These are phyloP conservation scores for Podabrus alpinus DNA, from an alignment of 2,888 invertebrate genomes.

Conservation along the genomic window DNA sequence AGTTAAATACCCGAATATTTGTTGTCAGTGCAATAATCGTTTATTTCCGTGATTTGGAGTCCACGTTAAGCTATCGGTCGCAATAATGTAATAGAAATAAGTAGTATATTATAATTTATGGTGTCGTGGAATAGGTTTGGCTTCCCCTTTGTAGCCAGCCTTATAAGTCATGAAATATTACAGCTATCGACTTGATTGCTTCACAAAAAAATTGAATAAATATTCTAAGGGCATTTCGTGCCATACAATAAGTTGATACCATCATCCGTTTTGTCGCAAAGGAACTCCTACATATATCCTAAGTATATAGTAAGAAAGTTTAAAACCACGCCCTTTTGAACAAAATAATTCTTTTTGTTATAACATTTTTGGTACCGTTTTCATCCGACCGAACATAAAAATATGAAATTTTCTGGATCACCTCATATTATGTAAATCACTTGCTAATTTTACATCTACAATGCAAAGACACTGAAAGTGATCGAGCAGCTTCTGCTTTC, in stretches of 20 bases:
- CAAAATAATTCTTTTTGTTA: background rate
- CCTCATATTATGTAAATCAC: background rate
- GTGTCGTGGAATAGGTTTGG: background rate
- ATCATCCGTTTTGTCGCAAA: background rate
- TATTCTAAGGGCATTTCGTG: background rate
- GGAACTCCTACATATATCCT: too few species aligned
- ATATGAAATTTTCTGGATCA: background rate
- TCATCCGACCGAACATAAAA: background rate
- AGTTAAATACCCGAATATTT: too few species aligned
- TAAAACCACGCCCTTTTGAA: background rate
- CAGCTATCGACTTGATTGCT: background rate
- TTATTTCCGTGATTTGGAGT: too few species aligned
- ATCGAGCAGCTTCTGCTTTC: slow-evolving; percentile 6
- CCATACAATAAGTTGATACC: background rate
- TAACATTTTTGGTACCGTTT: background rate
- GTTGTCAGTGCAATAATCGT: too few species aligned
- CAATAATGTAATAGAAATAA: background rate
- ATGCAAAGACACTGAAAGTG: slow-evolving; percentile 11
- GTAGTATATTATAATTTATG: background rate
- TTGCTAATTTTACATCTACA: background rate
- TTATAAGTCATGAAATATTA: background rate
- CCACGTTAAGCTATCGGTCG: too few species aligned
- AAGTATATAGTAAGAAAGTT: too few species aligned
- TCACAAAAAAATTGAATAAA: background rate
- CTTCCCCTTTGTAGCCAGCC: background rate